Evolutionary conservation across 2,797 vertebrate genomes (phyloP).

Genomic region (Halcyon badia): DNA sequence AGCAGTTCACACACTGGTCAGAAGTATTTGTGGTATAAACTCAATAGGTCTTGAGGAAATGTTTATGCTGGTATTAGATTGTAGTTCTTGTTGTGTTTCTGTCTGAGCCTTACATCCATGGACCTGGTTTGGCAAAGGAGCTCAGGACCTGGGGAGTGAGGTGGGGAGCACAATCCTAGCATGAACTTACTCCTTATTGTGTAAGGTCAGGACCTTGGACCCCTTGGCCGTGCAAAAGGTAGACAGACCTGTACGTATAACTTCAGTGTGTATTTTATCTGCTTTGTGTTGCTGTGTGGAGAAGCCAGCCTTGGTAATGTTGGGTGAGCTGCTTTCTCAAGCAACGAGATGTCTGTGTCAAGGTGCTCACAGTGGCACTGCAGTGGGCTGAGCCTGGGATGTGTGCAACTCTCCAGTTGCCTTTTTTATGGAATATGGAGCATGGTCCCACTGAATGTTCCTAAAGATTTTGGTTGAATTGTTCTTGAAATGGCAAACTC

Average conservation of each 20-base stretch:
- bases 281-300: background rate
- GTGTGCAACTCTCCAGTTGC: too few species aligned
- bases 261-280: background rate
- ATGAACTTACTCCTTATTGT: background rate
- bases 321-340: background rate
- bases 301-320: background rate
- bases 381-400: background rate
- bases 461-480: background rate
- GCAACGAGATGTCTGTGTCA: background rate
- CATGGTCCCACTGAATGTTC: background rate
- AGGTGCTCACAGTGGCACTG: background rate
- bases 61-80: background rate
- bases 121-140: background rate
- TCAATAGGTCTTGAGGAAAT: background rate
- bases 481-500: background rate
- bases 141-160: background rate
- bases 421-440: background rate
- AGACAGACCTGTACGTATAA: background rate
- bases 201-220: background rate
- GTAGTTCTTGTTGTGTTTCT: fast-evolving
- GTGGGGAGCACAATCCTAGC: fast-evolving
- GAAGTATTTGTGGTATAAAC: background rate
- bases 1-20: background rate
- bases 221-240: background rate
- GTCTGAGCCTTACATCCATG: background rate